These are phyloP conservation scores for Dissostichus mawsoni DNA, from an alignment of 2,113 vertebrate genomes.

Conservation along the genomic window DNA sequence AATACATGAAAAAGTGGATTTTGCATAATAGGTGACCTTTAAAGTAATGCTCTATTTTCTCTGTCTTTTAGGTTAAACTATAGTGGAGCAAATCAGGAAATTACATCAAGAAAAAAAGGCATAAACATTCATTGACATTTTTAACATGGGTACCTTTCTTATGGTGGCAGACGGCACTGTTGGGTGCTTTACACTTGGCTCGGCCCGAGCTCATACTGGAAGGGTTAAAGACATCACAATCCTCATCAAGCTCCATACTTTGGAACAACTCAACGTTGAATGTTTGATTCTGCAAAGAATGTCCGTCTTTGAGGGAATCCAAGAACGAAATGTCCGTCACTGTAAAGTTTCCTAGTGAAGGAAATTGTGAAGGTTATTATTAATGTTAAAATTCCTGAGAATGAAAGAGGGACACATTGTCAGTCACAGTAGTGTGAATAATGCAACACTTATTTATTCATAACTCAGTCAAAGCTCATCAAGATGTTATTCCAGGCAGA, in stretches of 20 bases:
- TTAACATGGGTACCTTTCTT: conserved; percentile 72
- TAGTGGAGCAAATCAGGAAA: not conserved
- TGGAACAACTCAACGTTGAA: conserved; percentile 44
- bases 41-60: not conserved
- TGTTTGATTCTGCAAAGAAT: conserved; percentile 50
- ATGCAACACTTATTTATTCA: not conserved
- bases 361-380: not conserved
- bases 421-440: not conserved
- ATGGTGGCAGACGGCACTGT: conserved; percentile 79
- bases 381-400: not conserved
- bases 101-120: not conserved
- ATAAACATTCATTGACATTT: not conserved
- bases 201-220: conserved; percentile 12
- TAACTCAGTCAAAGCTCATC: not conserved
- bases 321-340: conserved; percentile 2
- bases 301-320: conserved; percentile 23
- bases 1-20: no score
- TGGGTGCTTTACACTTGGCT: conserved; percentile 67
- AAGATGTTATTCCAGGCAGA: not conserved
- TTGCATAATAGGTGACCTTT: no score
- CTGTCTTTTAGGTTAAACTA: not conserved
- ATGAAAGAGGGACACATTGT: not conserved
- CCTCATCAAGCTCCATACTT: conserved; percentile 30
- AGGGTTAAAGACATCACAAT: conserved; percentile 78
- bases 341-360: conserved; percentile 57